phyloP scores from a whole-genome alignment of 30 jellyfish, hydroid and myxozoan genomes.

The Aurelia coerulea region DNA sequence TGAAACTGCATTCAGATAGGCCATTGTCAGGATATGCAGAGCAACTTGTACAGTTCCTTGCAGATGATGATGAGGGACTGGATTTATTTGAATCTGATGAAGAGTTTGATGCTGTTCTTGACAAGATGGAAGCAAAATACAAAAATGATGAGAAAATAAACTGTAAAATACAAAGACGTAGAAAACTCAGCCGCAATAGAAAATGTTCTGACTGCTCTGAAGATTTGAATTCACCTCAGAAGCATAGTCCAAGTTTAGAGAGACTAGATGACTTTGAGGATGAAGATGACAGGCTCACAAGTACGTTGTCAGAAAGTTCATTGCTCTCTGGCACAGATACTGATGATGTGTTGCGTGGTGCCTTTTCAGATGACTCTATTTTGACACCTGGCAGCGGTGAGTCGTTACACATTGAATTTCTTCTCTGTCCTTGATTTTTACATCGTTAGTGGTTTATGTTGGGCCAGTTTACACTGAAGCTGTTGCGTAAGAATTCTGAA shows the following conservation, averaged over 20 bases:
- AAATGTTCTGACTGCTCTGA: conserved; percentile 22
- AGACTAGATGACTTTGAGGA: conserved; percentile 18
- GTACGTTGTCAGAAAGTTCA: conserved; percentile 60
- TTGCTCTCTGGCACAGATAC: conserved; percentile 60
- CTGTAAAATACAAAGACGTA: conserved; percentile 49
- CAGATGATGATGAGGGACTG: conserved; percentile 93
- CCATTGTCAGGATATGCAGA: conserved; percentile 97
- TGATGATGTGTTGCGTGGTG: conserved; percentile 63
- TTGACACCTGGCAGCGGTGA: conserved; percentile 56
- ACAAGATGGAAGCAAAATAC: conserved; percentile 65
- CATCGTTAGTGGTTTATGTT: no score
- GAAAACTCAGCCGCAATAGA: conserved; percentile 43
- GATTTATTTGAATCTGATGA: conserved; percentile 95
- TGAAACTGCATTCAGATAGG: conserved; percentile 76
- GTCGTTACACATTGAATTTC: neutral
- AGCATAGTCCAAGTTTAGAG: neutral
- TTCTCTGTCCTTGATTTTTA: neutral
- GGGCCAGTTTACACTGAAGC: no score
- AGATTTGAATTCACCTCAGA: neutral
- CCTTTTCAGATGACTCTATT: conserved; percentile 56
- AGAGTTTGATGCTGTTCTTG: conserved; percentile 83
- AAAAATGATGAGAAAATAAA: conserved; percentile 34
- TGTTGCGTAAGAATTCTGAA: no score
- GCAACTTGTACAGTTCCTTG: conserved; percentile 87
- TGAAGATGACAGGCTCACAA: conserved; percentile 36